A percentile compares a stretch with the other conserved stretches of the same genome.
These are phyloP conservation scores for Sapajus apella DNA, from an alignment of 2,113 vertebrate genomes.

Conservation along the genomic window DNA sequence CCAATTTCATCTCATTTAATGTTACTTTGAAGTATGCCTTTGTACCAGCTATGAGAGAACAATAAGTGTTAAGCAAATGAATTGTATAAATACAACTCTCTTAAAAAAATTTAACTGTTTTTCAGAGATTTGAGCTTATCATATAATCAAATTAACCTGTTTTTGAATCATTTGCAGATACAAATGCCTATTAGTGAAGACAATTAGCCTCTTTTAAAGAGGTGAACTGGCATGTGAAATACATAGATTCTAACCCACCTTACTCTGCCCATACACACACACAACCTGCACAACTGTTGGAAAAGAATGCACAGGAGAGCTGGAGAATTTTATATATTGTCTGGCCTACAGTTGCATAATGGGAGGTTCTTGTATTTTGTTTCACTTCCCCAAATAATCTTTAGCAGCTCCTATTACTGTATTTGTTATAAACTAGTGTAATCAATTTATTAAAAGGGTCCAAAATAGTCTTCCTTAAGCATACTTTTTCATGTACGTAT, in stretches of 20 bases:
- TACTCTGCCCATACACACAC: not conserved
- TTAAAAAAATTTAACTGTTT: not conserved
- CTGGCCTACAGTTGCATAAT: no score
- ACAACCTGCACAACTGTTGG: not conserved
- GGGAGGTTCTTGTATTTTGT: not conserved
- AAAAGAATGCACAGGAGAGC: not conserved
- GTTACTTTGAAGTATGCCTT: not conserved
- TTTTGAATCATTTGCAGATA: conserved; percentile 8
- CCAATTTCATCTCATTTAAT: not conserved
- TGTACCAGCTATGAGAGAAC: not conserved
- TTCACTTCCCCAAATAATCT: not conserved
- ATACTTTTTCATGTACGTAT: not conserved
- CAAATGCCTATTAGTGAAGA: not conserved
- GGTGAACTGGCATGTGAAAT: not conserved
- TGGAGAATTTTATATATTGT: not conserved
- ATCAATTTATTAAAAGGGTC: not conserved
- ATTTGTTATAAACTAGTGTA: not conserved
- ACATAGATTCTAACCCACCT: not conserved
- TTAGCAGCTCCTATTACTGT: not conserved
- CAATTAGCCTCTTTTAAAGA: not conserved
- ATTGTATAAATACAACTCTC: not conserved
- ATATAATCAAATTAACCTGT: not conserved
- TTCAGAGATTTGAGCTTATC: not conserved
- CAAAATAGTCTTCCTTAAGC: not conserved
- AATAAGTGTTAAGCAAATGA: not conserved